Evolutionary conservation across 2,113 vertebrate genomes (phyloP), one percentile per base, ranked within the genome.

Genomic region (Rhinopomastus cyanomelas): DNA sequence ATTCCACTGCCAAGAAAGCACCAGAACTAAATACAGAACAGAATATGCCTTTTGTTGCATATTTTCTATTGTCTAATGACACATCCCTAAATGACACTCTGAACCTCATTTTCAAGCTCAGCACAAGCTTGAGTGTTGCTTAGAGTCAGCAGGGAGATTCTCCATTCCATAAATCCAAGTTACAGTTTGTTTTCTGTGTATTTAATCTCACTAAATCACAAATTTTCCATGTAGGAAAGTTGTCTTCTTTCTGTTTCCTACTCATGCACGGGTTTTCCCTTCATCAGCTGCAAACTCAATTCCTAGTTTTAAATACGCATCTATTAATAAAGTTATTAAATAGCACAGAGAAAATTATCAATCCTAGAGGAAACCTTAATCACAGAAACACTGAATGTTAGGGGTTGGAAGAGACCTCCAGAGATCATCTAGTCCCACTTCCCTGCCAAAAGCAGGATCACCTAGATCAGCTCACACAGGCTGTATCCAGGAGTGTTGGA

Each of bases 331-430:
- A n/a, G 1, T 10, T 46, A 37, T 25, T 71, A 51, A 71, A 10
- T 4, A 67, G 2, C 8, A 59, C 14, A 64, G 4, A 65, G 2
- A 4, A 56, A 71, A 52, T n/a, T 0, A 4, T 78, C 29, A 51
- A 6, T 57, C 29, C 4, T 18, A 83, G 27, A 67, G 21, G 3
- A 78, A 71, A 1, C 30, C 27, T 55, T 51, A 42, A 42, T 42
- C 39, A 42, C 15, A 42, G 39, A 42, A 42, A 12, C 11, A 42
- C 39, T 12, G 15, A 42, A 42, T 42, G 39, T 42, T 42, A 15
- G 39, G 39, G 15, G 39, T 42, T 42, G 39, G 39, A 42, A 42
- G 39, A 15, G 39, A 42, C 39, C 39, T 42, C 39, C 15, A 42
- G 39, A 42, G 39, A 42, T 42, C 39, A 42, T 42, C 39, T 42